Conservation (phyloP, 2,797 vertebrate genomes). For the Gambusia yucatana region DNA sequence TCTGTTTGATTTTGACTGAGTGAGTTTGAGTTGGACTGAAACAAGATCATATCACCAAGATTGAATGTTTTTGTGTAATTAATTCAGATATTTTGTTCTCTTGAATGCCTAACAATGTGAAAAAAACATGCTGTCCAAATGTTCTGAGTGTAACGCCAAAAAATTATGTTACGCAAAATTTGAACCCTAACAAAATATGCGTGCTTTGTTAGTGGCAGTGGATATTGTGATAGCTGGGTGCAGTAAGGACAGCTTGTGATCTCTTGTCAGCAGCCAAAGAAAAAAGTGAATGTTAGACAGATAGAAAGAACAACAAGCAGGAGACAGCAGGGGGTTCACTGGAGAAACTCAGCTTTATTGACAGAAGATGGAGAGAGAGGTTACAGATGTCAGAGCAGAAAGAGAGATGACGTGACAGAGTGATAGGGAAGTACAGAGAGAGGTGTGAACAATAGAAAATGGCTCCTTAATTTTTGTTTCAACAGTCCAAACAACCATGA, state of each 20-base stretch:
- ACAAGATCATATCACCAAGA: not conserved
- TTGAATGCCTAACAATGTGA: not conserved
- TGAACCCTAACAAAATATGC: conserved; percentile 11
- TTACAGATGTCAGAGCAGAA: conserved; percentile 62
- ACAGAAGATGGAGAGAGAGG: conserved; percentile 69
- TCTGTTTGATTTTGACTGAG: not conserved
- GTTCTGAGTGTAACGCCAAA: not conserved
- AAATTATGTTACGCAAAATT: not conserved
- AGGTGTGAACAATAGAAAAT: conserved; percentile 74
- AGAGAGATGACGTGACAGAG: conserved; percentile 25
- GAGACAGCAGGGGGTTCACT: conserved; percentile 75
- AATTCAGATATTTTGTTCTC: not conserved
- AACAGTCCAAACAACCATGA: conserved; percentile 70
- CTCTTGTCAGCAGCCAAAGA: conserved; percentile 68
- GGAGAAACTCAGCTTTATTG: conserved; percentile 81
- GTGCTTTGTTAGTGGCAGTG: conserved; percentile 66
- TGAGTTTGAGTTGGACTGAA: not conserved
- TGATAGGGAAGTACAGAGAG: conserved; percentile 35
- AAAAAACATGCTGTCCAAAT: not conserved
- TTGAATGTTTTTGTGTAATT: not conserved
- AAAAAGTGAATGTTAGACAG: conserved; percentile 74
- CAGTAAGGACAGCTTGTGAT: conserved; percentile 56
- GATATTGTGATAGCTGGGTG: conserved; percentile 62
- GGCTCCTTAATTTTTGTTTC: conserved; percentile 61
- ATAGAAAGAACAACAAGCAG: conserved; percentile 78